phyloP scores from a whole-genome alignment of 2,797 vertebrate species.

The Tiaroga cobitis region DNA sequence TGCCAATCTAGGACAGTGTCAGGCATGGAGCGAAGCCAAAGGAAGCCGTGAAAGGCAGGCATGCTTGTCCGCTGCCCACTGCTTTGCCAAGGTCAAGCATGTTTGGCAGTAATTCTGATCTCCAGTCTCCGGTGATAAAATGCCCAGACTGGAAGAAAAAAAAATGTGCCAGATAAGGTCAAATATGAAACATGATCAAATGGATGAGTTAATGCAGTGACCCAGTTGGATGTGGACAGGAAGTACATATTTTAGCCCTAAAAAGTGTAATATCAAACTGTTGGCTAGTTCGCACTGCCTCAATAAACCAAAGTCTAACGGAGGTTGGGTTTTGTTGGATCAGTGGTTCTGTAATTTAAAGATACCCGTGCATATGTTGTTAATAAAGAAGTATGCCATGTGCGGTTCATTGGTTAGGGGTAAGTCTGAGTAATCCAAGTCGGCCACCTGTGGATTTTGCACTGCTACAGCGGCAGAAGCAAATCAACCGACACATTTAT shows the following conservation, averaged over 20 bases:
- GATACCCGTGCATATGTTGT: background rate
- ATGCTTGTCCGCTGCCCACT: slow-evolving; percentile 48
- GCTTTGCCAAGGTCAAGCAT: slow-evolving; percentile 64
- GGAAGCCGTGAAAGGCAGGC: slow-evolving; percentile 48
- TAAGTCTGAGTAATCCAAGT: slow-evolving; percentile 3
- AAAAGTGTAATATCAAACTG: background rate
- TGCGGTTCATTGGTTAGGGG: background rate
- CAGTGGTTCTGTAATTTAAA: slow-evolving; percentile 5
- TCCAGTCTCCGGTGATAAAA: slow-evolving; percentile 49
- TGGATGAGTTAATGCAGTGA: slow-evolving; percentile 4
- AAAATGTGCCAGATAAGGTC: slow-evolving; percentile 18
- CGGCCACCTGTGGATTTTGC: slow-evolving; percentile 8
- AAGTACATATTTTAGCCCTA: background rate
- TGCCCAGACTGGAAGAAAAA: background rate
- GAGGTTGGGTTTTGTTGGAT: slow-evolving; percentile 1
- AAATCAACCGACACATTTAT: slow-evolving; percentile 22
- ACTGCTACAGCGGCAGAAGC: background rate
- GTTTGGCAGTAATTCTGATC: slow-evolving; percentile 57
- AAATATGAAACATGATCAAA: slow-evolving; percentile 38
- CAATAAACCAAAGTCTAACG: background rate
- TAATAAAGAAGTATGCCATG: background rate
- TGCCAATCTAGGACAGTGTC: slow-evolving; percentile 54
- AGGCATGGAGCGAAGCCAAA: slow-evolving; percentile 56
- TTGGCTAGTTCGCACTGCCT: background rate
- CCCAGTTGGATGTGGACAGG: slow-evolving; percentile 12